Base-by-base conservation (phyloP, 1,140 invertebrate genomes). In the Philopotamus ludificatus region DNA sequence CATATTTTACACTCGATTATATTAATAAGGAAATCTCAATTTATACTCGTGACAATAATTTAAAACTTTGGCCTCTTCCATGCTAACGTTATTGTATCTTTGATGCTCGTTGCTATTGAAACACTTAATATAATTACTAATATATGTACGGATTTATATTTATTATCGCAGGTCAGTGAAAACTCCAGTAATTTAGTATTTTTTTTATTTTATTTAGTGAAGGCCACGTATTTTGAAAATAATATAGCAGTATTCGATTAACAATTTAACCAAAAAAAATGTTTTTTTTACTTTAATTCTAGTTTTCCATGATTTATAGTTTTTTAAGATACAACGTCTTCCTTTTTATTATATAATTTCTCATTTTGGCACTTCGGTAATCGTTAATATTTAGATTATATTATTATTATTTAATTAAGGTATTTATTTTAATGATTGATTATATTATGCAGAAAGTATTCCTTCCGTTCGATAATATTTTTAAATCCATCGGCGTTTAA, bases 231-330 rank as follows among this genome's bases (percentile, higher is more conserved):
- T 62, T 62, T 51, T 62, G 42, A 42, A 25, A 47, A 47, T 26
- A 47, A 47, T 57, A 21, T 60, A 39, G 28, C 57, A 60, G 57
- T 60, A 60, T 60, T 60, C 18, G 20, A 26, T 28, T 60, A 47
- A 60, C 57, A 60, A 60, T 60, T 47, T 47, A 47, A 60, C 57
- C 57, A 60, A 60, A 57, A 60, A 60, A 42, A n/a, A n/a, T n/a
- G n/a, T 23, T 60, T 42, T 28, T 34, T 57, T 57, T 42, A 44
- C 10, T 47, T 47, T 4, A 47, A 8, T 15, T 47, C 44, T 47
- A 9, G 18, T 44, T 18, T 44, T 12, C 41, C 41, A 44, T 44
- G 41, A 44, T 18, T 15, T 44, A 15, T 44, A 44, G n/a, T 15
- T 44, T 44, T 44, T 44, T 44, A 12, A 44, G 18, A 44, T 18